Evolutionary conservation across 2,888 invertebrate genomes (phyloP).

Genomic region (Habroteleia sp.): DNA sequence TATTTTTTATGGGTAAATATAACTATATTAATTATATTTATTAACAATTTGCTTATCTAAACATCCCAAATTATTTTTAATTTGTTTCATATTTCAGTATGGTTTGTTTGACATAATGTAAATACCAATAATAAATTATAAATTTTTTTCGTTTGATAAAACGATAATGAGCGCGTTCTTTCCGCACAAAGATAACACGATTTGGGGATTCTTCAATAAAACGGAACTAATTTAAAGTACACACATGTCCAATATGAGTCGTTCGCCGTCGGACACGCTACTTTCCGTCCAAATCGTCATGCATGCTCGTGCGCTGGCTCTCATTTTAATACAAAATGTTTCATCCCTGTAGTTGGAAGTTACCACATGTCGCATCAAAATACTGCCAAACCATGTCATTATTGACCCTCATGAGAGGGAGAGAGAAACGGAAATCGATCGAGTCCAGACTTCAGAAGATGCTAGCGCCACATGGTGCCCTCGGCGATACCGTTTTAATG

Average conservation of each 20-base stretch:
- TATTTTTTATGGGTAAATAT: no score
- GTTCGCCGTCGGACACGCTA: conserved; percentile 56
- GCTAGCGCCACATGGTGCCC: conserved; percentile 74
- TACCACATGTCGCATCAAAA: conserved; percentile 74
- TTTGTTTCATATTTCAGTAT: no score
- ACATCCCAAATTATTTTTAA: no score
- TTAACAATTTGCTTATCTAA: no score
- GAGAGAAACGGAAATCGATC: conserved; percentile 64
- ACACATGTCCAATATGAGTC: conserved; percentile 61
- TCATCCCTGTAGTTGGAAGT: conserved; percentile 67
- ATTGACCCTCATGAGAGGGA: conserved; percentile 71
- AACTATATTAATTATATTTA: no score
- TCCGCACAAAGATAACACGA: conserved; percentile 41
- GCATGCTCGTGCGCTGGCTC: conserved; percentile 65
- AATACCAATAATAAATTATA: conserved; percentile 6
- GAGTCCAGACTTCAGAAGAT: conserved; percentile 62
- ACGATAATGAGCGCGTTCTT: conserved; percentile 49
- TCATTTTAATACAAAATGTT: conserved; percentile 80
- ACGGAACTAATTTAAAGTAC: conserved; percentile 63
- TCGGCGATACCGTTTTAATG: conserved; percentile 62
- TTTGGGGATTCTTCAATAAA: conserved; percentile 55
- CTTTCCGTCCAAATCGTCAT: conserved; percentile 61
- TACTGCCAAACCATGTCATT: conserved; percentile 72
- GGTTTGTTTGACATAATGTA: no score
- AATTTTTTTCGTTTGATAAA: conserved; percentile 28